Conservation (phyloP, 2,888 invertebrate species). For the Aradus depressus region DNA sequence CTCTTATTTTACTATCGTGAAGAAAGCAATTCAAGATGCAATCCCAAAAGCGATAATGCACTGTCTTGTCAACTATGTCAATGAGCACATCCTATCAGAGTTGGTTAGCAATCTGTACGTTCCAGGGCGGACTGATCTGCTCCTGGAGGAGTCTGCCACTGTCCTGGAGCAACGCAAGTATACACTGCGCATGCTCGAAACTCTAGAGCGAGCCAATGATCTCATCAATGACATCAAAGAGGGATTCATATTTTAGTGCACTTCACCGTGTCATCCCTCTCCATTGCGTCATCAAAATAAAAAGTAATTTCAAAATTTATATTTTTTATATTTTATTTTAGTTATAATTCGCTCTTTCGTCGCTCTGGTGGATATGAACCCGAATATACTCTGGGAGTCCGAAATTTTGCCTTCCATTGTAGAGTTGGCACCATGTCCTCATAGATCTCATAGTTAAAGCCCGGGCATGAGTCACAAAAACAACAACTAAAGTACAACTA, state of each 20-base stretch:
- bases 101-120: conserved; percentile 50
- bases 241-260: neutral
- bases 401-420: no score
- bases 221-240: conserved; percentile 21
- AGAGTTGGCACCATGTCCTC: no score
- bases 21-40: conserved; percentile 51
- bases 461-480: no score
- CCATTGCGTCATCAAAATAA: neutral
- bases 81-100: conserved; percentile 52
- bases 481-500: no score
- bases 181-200: conserved; percentile 12
- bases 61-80: conserved; percentile 50
- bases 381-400: no score
- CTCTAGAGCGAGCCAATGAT: conserved; percentile 22
- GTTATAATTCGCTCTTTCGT: no score
- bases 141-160: conserved; percentile 48
- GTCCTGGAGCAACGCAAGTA: conserved; percentile 36
- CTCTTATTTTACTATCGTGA: conserved; percentile 51
- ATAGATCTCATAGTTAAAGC: no score
- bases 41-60: conserved; percentile 57
- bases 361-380: no score
- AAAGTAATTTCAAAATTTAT: neutral
- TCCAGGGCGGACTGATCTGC: conserved; percentile 43
- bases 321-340: neutral
- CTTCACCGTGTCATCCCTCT: neutral